These are phyloP conservation scores for Brachypalpus laphriformis DNA, from an alignment of 2,888 invertebrate species.

Conservation along the genomic window DNA sequence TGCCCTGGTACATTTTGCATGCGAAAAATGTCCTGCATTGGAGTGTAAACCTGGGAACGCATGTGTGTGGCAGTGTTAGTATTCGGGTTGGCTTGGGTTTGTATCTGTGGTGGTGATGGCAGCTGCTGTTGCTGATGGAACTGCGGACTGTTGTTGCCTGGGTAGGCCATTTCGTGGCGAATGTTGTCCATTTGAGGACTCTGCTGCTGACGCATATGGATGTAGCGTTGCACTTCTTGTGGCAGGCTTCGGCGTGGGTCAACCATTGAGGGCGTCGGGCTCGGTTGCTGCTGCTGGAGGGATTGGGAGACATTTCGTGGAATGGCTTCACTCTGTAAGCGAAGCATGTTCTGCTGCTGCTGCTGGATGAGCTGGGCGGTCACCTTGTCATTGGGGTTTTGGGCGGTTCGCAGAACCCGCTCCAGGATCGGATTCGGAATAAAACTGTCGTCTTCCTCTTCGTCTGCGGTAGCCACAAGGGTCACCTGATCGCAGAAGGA, in stretches of 20 bases:
- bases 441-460: constrained; percentile 94
- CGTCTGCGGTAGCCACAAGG: constrained; percentile 95
- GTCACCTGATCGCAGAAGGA: constrained; percentile 98
- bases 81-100: constrained; percentile 63
- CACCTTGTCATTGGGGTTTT: constrained; percentile 84
- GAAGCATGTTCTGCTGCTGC: constrained; percentile 83
- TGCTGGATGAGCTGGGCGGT: constrained; percentile 85
- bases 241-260: constrained; percentile 72
- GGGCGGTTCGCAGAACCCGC: constrained; percentile 91
- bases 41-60: constrained; percentile 79
- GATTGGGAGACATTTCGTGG: constrained; percentile 78
- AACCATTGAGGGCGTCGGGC: constrained; percentile 62
- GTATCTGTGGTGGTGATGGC: constrained; percentile 79
- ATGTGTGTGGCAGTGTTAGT: constrained; percentile 67
- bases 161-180: constrained; percentile 71
- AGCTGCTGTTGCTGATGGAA: constrained; percentile 76
- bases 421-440: constrained; percentile 96
- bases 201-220: constrained; percentile 78
- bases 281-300: constrained; percentile 72
- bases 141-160: constrained; percentile 62
- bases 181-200: constrained; percentile 77
- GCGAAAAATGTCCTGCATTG: constrained; percentile 79
- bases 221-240: constrained; percentile 81
- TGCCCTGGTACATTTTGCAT: constrained; percentile 78
- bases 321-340: constrained; percentile 83